Percentiles rank a stretch among this genome's conserved stretches.
Conservation (phyloP, 2,113 vertebrate genomes). For the Halichoeres trimaculatus region DNA sequence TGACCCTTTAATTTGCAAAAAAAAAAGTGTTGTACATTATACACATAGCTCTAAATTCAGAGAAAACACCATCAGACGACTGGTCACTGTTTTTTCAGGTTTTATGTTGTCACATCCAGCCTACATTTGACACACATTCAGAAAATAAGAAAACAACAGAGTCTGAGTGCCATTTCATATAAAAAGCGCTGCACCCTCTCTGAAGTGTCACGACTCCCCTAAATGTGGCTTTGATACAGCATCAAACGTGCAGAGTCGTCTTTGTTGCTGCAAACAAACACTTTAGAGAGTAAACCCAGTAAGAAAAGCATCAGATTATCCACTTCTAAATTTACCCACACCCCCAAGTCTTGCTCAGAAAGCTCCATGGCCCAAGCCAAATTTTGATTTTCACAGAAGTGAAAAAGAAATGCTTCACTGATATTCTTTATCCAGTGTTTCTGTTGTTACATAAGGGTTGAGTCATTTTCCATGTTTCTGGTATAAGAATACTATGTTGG, state of each 20-base stretch:
- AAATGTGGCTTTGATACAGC: neutral
- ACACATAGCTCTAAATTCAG: too few species aligned
- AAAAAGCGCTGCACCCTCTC: neutral
- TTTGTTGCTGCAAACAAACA: slow-evolving; percentile 7
- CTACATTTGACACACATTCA: neutral
- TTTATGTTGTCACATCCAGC: slow-evolving; percentile 1
- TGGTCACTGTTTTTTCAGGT: neutral
- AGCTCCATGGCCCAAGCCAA: neutral
- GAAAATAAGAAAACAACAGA: neutral
- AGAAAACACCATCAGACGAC: neutral
- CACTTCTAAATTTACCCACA: slow-evolving; percentile 19
- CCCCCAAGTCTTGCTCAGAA: slow-evolving; percentile 6
- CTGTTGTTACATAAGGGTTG: slow-evolving; percentile 23
- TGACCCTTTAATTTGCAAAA: too few species aligned
- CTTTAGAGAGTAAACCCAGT: neutral
- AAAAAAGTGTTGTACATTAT: too few species aligned
- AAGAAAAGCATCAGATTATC: slow-evolving; percentile 9
- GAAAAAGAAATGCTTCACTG: slow-evolving; percentile 5
- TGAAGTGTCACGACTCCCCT: neutral
- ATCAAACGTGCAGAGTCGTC: neutral
- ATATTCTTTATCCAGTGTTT: neutral
- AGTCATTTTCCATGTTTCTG: slow-evolving; percentile 24
- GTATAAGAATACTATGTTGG: neutral
- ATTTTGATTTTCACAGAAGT: slow-evolving; percentile 13
- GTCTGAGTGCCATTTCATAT: neutral